phyloP scores from a whole-genome alignment of 2,113 vertebrate genomes.

The Colaptes auratus region DNA sequence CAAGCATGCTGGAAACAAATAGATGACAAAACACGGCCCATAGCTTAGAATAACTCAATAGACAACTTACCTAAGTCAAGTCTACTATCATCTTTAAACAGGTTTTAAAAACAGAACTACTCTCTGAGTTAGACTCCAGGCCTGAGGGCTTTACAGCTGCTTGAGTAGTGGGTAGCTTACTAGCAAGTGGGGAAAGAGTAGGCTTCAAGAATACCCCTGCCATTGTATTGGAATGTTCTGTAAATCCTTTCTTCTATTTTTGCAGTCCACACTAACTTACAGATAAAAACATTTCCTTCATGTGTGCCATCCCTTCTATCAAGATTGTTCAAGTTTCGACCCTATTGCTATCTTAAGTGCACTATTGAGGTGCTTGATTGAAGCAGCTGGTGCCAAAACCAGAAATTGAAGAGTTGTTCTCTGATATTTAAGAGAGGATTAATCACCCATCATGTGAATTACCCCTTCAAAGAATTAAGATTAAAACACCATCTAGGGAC shows the following conservation, averaged over 20 bases:
- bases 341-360: neutral
- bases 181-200: neutral
- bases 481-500: neutral
- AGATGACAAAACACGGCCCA: neutral
- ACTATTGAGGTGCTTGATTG: neutral
- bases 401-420: neutral
- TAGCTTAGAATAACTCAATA: neutral
- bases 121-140: neutral
- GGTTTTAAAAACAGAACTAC: neutral
- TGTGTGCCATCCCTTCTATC: neutral
- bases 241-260: neutral
- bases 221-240: neutral
- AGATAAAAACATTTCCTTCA: neutral
- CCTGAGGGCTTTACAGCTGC: neutral
- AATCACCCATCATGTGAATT: neutral
- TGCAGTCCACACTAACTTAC: neutral
- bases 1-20: neutral
- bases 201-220: neutral
- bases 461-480: neutral
- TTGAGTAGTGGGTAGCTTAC: neutral
- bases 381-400: neutral
- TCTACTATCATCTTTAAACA: neutral
- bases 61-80: neutral
- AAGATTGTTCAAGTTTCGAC: neutral
- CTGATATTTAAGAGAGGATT: neutral